These are phyloP conservation scores for Glomeris maerens DNA, from an alignment of 1,140 invertebrate genomes.

Conservation along the genomic window DNA sequence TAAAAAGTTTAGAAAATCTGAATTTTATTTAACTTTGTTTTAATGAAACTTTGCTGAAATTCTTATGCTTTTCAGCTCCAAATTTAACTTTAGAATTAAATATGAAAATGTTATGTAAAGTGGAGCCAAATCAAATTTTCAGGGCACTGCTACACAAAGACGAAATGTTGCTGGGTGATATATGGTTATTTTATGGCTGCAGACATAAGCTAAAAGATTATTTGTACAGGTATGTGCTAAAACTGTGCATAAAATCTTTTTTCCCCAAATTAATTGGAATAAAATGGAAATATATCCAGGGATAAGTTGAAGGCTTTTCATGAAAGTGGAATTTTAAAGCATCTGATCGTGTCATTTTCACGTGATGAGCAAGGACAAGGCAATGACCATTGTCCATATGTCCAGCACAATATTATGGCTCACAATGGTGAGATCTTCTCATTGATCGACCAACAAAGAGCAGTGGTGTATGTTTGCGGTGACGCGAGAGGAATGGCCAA, in stretches of 20 bases:
- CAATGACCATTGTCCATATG: constrained; percentile 36
- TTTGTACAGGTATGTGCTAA: constrained; percentile 34
- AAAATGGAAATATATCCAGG: constrained; percentile 17
- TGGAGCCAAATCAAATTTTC: constrained; percentile 30
- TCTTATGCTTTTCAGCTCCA: background rate
- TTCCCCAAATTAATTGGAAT: background rate
- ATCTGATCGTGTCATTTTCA: constrained; percentile 48
- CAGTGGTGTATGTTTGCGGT: constrained; percentile 57
- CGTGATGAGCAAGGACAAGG: constrained; percentile 38
- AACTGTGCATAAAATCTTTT: background rate
- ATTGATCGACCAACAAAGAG: constrained; percentile 39
- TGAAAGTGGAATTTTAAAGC: constrained; percentile 34
- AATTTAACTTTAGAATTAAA: constrained; percentile 2
- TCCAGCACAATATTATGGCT: constrained; percentile 43
- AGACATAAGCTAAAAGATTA: constrained; percentile 48
- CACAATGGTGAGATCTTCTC: constrained; percentile 40
- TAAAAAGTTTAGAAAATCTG: background rate
- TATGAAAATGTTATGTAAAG: background rate
- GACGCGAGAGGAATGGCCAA: constrained; percentile 56
- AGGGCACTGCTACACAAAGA: constrained; percentile 23
- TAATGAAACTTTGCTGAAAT: background rate
- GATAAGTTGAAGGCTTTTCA: constrained; percentile 40
- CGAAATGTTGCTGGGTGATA: constrained; percentile 27
- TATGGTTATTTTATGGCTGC: constrained; percentile 61
- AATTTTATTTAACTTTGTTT: background rate